Evolutionary conservation across 2,888 invertebrate species (phyloP).

Genomic region (Drosophila robusta): DNA sequence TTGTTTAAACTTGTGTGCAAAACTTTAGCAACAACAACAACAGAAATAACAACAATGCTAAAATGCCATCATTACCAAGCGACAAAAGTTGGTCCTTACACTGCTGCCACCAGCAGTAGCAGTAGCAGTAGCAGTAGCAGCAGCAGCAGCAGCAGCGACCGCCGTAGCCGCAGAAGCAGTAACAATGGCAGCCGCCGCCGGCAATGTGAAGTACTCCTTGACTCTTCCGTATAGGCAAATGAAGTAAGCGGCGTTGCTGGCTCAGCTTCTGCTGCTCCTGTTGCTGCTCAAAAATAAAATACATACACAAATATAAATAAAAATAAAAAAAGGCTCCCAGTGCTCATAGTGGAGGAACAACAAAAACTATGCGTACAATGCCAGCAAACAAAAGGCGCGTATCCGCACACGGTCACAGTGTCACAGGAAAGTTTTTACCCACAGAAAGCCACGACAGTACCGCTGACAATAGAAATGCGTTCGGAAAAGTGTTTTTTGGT

Average conservation of each 20-base stretch:
- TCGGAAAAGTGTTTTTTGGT: slow-evolving; percentile 64
- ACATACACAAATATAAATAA: slow-evolving; percentile 40
- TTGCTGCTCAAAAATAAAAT: slow-evolving; percentile 61
- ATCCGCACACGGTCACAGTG: slow-evolving; percentile 68
- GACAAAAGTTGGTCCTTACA: slow-evolving; percentile 80
- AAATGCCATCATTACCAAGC: slow-evolving; percentile 81
- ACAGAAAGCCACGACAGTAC: slow-evolving; percentile 57
- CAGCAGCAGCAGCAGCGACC: slow-evolving; percentile 28
- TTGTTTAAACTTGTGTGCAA: slow-evolving; percentile 80
- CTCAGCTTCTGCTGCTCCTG: slow-evolving; percentile 33
- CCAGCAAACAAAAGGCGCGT: slow-evolving; percentile 72
- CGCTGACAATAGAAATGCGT: slow-evolving; percentile 77
- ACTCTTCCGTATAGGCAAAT: slow-evolving; percentile 78
- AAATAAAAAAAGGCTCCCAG: slow-evolving; percentile 28
- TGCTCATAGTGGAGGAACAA: slow-evolving; percentile 32
- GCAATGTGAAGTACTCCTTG: slow-evolving; percentile 73
- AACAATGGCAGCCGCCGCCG: slow-evolving; percentile 55
- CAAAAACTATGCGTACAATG: slow-evolving; percentile 64
- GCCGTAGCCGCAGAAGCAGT: slow-evolving; percentile 48
- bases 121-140: slow-evolving; percentile 16
- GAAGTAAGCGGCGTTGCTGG: slow-evolving; percentile 68
- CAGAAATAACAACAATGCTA: slow-evolving; percentile 66
- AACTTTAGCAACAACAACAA: slow-evolving; percentile 71
- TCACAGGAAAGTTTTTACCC: slow-evolving; percentile 66
- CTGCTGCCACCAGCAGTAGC: slow-evolving; percentile 42